Evolutionary conservation across 2,113 vertebrate species (phyloP).

Genomic region (Tympanuchus pallidicinctus): DNA sequence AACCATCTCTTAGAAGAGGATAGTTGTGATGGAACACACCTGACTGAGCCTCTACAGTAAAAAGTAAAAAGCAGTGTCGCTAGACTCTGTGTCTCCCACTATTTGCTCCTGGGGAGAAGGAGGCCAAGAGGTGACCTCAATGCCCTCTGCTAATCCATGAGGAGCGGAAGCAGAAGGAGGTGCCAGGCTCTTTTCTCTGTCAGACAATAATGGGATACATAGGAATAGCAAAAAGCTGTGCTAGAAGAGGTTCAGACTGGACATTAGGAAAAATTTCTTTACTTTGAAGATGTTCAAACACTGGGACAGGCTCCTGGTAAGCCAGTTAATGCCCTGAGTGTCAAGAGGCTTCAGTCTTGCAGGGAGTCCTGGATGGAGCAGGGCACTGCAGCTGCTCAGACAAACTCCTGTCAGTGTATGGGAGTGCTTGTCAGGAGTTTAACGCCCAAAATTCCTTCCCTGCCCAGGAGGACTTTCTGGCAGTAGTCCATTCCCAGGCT

Average conservation of each 20-base stretch:
- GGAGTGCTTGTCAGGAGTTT: background rate
- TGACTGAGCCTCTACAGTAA: background rate
- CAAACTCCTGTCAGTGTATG: background rate
- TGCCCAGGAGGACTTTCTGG: background rate
- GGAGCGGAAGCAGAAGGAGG: background rate
- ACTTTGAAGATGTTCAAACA: background rate
- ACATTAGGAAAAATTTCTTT: background rate
- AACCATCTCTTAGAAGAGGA: background rate
- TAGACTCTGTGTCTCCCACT: accelerated
- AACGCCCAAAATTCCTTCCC: background rate
- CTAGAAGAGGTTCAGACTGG: background rate
- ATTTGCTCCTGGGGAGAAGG: background rate
- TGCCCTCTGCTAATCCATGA: background rate
- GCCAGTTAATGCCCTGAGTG: background rate
- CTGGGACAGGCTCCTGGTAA: background rate
- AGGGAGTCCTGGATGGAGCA: background rate
- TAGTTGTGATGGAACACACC: background rate
- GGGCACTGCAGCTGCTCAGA: background rate
- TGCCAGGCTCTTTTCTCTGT: background rate
- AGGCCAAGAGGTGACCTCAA: background rate
- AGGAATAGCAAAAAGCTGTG: background rate
- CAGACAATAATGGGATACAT: background rate
- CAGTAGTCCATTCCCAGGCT: background rate
- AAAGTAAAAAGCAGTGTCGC: background rate
- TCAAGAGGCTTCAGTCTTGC: background rate